Base-by-base conservation (phyloP, 2,888 invertebrate species). In the Campoplex capitator region DNA sequence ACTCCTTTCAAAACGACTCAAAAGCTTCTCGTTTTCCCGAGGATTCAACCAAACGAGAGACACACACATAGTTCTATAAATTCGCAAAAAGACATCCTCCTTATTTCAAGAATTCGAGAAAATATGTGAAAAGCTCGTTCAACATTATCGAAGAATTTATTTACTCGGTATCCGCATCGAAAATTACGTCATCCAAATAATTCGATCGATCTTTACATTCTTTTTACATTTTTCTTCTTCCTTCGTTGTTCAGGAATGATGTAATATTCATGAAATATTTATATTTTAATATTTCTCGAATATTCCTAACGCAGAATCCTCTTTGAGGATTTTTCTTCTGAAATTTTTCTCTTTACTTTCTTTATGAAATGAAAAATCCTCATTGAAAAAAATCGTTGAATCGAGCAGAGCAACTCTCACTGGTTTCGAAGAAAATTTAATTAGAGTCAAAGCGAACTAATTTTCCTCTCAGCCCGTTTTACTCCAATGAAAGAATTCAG, bases 1-100 rank as follows among this genome's bases (percentile, higher is more conserved):
- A 18, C 67, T 35, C 67, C 13, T 38, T 68, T 42, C 45, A 75
- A 62, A 56, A 62, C 23, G 56, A 28, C n/a, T 56, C 38, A 51
- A 75, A 56, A 51, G 75, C 35, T 28, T 9, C 45, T 38, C 32
- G 62, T 87, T 87, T 82, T 87, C 88, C 85, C 80, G 35, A 84
- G 74, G 67, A 65, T 73, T 51, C 75, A 86, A 42, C 73, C 51
- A 58, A 76, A 76, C 65, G 65, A 48, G 32, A 23, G 23, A 23
- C 23, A 65, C 28, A 35, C 48, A 48, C 8, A 45, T 18, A 42
- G 58, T 75, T 58, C 35, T 73, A 58, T 42, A 74, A 58, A 74
- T 74, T 74, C 42, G 56, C 58, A 6, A n/a, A 58, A 74, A 42
- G 56, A 58, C 56, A n/a, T 35, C 6, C n/a, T 58, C 42, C 56